These are phyloP conservation scores for Calonectris borealis DNA, from an alignment of 2,113 vertebrate genomes.

Conservation along the genomic window DNA sequence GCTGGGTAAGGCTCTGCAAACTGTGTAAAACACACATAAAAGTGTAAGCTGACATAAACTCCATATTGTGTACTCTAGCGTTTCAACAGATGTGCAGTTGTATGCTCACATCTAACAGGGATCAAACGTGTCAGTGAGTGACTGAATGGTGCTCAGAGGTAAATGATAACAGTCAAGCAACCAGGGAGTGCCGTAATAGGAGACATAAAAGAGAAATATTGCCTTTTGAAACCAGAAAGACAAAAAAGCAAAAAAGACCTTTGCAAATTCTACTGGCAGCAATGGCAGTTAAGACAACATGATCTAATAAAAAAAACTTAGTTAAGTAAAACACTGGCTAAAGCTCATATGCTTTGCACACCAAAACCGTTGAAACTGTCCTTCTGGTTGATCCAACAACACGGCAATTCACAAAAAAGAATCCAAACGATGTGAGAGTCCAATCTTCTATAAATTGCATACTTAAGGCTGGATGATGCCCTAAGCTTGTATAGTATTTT, in stretches of 20 bases:
- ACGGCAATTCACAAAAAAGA: not conserved
- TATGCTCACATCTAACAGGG: not conserved
- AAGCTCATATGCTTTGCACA: not conserved
- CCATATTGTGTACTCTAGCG: not conserved
- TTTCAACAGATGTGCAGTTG: not conserved
- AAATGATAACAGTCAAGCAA: not conserved
- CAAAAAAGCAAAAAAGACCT: not conserved
- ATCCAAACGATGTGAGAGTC: fast-evolving
- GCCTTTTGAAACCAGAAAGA: not conserved
- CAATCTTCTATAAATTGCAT: not conserved
- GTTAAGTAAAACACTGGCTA: not conserved
- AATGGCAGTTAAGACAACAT: not conserved
- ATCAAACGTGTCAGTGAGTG: not conserved
- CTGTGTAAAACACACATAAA: not conserved
- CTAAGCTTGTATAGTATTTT: not conserved
- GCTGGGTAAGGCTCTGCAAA: not conserved
- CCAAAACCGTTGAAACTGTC: not conserved
- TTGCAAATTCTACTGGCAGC: not conserved
- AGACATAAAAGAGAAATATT: not conserved
- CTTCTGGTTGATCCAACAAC: not conserved
- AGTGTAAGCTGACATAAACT: not conserved
- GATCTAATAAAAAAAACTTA: not conserved
- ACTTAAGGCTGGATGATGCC: not conserved
- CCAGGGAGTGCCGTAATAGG: not conserved
- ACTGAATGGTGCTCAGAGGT: not conserved